Percentiles rank a stretch among this genome's conserved stretches.
Conservation (phyloP, 1,140 invertebrate species). For the Euglossa dilemma region DNA sequence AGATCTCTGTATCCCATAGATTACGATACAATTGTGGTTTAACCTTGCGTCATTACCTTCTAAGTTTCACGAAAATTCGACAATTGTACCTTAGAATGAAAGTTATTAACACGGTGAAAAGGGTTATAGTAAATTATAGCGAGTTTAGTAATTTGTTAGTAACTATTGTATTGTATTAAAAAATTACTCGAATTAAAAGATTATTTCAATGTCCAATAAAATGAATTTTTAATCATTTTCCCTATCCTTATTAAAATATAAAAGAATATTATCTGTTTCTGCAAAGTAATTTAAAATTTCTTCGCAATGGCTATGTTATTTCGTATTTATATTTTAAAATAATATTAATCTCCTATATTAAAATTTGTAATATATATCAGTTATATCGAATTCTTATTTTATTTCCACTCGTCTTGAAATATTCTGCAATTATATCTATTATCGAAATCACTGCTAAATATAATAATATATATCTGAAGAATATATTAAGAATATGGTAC, state of each 20-base stretch:
- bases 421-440: no score
- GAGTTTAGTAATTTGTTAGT: not conserved
- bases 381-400: no score
- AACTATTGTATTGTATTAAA: not conserved
- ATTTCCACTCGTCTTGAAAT: no score
- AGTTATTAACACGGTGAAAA: not conserved
- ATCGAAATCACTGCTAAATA: not conserved
- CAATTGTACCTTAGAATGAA: fast-evolving
- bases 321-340: no score
- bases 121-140: not conserved
- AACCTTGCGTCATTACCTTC: not conserved
- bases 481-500: no score
- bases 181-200: not conserved
- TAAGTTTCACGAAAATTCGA: not conserved
- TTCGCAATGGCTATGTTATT: no score
- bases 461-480: not conserved
- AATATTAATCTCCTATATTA: no score
- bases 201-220: not conserved
- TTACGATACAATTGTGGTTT: not conserved
- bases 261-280: no score
- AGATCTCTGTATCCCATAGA: conserved; percentile 7
- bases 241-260: not conserved
- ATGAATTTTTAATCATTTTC: not conserved
- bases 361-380: no score
- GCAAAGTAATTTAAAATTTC: no score